phyloP scores from a whole-genome alignment of 2,113 vertebrate species.

The Nothoprocta pentlandii region DNA sequence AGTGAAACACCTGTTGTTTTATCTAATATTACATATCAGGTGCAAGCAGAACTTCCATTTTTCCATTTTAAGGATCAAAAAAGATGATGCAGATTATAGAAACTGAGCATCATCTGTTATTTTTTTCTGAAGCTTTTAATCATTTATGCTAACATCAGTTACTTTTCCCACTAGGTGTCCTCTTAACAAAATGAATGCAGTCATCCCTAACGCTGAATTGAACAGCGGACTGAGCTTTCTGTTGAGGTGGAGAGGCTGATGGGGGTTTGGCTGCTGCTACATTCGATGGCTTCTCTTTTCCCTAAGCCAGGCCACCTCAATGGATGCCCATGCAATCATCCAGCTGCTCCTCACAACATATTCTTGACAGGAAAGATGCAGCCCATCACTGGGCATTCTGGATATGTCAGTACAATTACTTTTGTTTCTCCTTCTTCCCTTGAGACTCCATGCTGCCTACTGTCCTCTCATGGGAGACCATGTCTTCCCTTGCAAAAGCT shows the following conservation, averaged over 20 bases:
- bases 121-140: background rate
- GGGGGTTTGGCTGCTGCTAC: background rate
- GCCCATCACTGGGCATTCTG: background rate
- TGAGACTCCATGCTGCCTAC: background rate
- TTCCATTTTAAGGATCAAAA: background rate
- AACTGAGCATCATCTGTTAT: background rate
- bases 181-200: constrained; percentile 23
- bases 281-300: background rate
- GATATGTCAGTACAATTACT: background rate
- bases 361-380: background rate
- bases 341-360: background rate
- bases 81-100: background rate
- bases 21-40: background rate
- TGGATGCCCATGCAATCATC: background rate
- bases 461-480: background rate
- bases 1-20: background rate
- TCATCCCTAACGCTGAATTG: background rate
- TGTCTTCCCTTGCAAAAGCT: background rate
- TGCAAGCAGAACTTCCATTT: background rate
- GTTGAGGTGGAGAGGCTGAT: background rate
- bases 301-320: background rate
- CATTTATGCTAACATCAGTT: background rate
- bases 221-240: background rate
- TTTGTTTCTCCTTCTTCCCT: background rate
- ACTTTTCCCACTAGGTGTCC: constrained; percentile 39